These are phyloP conservation scores for Lepus oiostolus DNA, from an alignment of 2,797 vertebrate genomes.

Conservation along the genomic window DNA sequence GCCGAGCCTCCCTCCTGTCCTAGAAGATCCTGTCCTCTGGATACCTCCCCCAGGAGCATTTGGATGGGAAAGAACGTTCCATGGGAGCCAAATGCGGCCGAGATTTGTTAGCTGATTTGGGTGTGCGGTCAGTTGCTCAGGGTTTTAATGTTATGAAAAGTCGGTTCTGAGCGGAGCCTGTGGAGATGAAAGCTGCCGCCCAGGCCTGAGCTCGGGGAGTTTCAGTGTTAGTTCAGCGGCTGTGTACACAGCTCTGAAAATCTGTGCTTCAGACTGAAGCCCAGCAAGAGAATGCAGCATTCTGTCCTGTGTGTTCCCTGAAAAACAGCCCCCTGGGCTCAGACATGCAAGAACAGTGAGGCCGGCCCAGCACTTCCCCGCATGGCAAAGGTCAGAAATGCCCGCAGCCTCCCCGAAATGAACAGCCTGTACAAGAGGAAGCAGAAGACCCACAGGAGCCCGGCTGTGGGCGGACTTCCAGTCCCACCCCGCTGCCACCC, in stretches of 20 bases:
- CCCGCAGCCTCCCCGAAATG: background rate
- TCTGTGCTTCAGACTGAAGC: conserved; percentile 53
- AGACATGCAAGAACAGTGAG: conserved; percentile 50
- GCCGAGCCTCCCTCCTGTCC: background rate
- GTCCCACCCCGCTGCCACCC: background rate
- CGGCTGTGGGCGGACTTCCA: background rate
- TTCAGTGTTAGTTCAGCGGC: background rate
- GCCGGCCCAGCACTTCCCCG: background rate
- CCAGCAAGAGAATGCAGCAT: conserved; percentile 24
- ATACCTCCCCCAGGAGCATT: background rate
- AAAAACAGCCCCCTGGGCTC: conserved; percentile 33
- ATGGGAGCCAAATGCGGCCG: background rate
- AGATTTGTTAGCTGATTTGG: background rate
- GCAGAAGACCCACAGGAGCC: background rate
- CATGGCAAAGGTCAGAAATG: conserved; percentile 56
- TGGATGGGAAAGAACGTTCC: background rate
- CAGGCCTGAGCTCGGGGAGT: background rate
- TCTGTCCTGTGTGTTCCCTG: conserved; percentile 4
- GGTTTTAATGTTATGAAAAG: background rate
- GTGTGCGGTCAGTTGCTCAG: background rate
- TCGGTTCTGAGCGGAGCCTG: background rate
- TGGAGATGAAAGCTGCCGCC: conserved; percentile 39
- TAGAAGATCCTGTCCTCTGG: background rate
- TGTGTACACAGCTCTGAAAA: conserved; percentile 51
- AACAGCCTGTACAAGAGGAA: conserved; percentile 32